Conservation (phyloP, 2,797 vertebrate genomes). For the Channa striata region DNA sequence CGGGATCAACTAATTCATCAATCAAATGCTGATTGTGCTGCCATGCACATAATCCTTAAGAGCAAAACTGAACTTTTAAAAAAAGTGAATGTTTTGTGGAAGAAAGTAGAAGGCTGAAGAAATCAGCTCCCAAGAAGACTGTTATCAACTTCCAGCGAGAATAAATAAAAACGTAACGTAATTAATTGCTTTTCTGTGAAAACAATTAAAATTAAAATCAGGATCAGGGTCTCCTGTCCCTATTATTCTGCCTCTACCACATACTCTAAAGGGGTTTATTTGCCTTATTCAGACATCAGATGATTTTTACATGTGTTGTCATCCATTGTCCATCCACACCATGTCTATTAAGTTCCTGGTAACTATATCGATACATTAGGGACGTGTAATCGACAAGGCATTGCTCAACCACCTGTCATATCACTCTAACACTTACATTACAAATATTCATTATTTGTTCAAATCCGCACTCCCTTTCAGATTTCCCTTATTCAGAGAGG, state of each 20-base stretch:
- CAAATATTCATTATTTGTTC: no score
- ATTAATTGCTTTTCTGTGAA: background rate
- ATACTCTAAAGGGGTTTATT: conserved; percentile 14
- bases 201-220: no score
- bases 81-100: background rate
- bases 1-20: background rate
- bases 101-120: background rate
- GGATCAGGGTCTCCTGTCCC: conserved; percentile 9
- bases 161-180: conserved; percentile 7
- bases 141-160: conserved; percentile 7
- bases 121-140: conserved; percentile 10
- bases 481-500: no score
- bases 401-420: no score
- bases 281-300: background rate
- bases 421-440: no score
- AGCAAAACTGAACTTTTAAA: conserved; percentile 10
- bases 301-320: no score
- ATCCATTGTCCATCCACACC: no score
- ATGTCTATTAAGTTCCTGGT: no score
- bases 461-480: no score
- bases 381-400: no score
- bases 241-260: background rate
- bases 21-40: conserved; percentile 1
- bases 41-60: background rate
- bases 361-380: no score